Evolutionary conservation across 2,113 vertebrate genomes (phyloP).

Genomic region (Caranx melampygus): DNA sequence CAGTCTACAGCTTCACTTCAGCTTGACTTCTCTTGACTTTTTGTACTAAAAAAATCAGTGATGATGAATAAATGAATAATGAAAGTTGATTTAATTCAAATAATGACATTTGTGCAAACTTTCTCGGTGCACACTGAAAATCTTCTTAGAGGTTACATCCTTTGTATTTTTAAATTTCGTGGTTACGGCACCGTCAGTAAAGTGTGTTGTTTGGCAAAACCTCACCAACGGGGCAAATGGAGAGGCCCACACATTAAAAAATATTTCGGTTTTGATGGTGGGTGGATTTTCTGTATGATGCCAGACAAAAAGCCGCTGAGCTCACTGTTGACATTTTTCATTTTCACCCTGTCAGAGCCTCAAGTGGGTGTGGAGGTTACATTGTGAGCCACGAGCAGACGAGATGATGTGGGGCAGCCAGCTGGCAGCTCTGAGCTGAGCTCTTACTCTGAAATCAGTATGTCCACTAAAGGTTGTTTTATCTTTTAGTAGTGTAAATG

Average conservation of each 20-base stretch:
- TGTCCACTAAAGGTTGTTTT: background rate
- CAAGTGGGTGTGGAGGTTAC: slow-evolving; percentile 22
- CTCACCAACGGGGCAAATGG: slow-evolving; percentile 1
- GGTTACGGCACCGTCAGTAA: background rate
- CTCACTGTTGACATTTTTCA: slow-evolving; percentile 60
- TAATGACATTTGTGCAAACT: background rate
- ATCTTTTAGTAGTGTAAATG: slow-evolving; percentile 22
- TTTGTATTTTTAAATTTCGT: background rate
- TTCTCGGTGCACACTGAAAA: background rate
- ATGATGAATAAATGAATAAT: background rate
- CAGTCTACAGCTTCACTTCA: background rate
- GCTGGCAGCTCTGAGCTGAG: slow-evolving; percentile 37
- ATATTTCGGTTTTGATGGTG: background rate
- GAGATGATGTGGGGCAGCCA: slow-evolving; percentile 14
- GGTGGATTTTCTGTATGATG: background rate
- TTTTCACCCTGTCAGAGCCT: slow-evolving; percentile 54
- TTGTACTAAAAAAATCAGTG: background rate
- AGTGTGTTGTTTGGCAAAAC: background rate
- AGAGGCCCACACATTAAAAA: slow-evolving; percentile 1
- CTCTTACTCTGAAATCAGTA: slow-evolving; percentile 11
- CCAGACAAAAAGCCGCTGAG: background rate
- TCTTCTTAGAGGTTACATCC: background rate
- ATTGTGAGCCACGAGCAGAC: slow-evolving; percentile 23
- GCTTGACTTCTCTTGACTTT: background rate
- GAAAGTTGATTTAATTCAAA: background rate